These are phyloP conservation scores for Anhinga anhinga DNA, from an alignment of 2,113 vertebrate species.

Conservation along the genomic window DNA sequence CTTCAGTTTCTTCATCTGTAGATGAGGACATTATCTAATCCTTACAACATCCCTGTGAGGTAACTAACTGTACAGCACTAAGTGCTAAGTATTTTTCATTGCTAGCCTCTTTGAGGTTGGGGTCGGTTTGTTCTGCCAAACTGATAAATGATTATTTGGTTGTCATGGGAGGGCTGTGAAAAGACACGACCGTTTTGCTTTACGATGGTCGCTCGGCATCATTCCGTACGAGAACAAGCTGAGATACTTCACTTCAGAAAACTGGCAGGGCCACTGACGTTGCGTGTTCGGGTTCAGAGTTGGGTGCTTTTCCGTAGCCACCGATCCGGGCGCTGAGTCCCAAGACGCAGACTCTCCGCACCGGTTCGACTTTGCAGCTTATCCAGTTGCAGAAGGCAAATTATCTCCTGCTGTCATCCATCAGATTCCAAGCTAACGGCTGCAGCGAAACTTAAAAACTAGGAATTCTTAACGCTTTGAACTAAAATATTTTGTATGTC, in stretches of 20 bases:
- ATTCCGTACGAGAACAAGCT: accelerated
- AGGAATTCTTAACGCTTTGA: neutral
- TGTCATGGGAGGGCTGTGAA: neutral
- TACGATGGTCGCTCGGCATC: neutral
- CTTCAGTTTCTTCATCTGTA: neutral
- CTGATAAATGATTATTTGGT: neutral
- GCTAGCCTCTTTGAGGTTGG: neutral
- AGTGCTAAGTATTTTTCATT: neutral
- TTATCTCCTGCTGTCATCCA: neutral
- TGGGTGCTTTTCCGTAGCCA: neutral
- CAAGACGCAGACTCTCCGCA: neutral
- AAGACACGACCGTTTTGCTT: neutral
- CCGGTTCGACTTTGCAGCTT: neutral
- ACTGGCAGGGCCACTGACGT: accelerated
- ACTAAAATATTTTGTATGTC: neutral
- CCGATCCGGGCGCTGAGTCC: neutral
- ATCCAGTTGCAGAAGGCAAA: neutral
- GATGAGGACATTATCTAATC: neutral
- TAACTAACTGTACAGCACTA: neutral
- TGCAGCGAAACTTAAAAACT: neutral
- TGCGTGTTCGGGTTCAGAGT: neutral
- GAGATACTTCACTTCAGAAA: neutral
- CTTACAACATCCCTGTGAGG: neutral
- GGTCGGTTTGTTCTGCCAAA: neutral
- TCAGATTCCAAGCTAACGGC: neutral